Evolutionary conservation across 2,113 vertebrate genomes (phyloP), one percentile per base, ranked within the genome.

Genomic region (Passer domesticus): DNA sequence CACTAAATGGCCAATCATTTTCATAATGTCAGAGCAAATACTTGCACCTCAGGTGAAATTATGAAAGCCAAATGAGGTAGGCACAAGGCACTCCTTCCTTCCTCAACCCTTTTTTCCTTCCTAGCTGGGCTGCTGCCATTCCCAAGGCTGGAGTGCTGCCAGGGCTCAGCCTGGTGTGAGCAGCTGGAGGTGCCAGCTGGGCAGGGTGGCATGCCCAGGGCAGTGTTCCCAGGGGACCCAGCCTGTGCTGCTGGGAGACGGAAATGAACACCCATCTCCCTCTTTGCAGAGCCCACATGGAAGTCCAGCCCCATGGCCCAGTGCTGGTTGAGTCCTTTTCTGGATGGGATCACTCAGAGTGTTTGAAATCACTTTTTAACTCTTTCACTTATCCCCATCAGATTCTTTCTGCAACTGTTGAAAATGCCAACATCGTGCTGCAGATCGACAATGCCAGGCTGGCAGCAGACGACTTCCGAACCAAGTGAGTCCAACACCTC

Each of bases 371-470:
- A 60, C 39, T 58, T 91, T 87, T 53, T 46, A 64, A 88, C 23
- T 67, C 24, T 37, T 41, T 31, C 7, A 67, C 58, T 72, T 60
- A 10, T 92, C 6, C 13, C 30, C 15, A 6, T 7, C 79, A 97
- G 97, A 97, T 97, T 87, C 90, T 97, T 55, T 39, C 86, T 73
- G 95, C 95, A 35, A 95, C 96, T 12, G 84, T 97, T 2, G 96
- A 96, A 82, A 97, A 97, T 15, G 96, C 97, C 81, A 95, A 95
- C 89, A 62, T 95, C 4, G 73, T 97, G 46, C 30, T 97, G 20
- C 97, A 97, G 87, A 97, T 97, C 0, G 97, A 97, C 94, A 97
- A 97, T 1, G 97, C 96, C 72, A 83, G 97, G 81, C 94, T 97
- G 94, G 89, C 97, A 69, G 97, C 96, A 4, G 96, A 97, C 0